phyloP scores from a whole-genome alignment of 1,140 invertebrate genomes.

The Cyphomyrmex costatus region DNA sequence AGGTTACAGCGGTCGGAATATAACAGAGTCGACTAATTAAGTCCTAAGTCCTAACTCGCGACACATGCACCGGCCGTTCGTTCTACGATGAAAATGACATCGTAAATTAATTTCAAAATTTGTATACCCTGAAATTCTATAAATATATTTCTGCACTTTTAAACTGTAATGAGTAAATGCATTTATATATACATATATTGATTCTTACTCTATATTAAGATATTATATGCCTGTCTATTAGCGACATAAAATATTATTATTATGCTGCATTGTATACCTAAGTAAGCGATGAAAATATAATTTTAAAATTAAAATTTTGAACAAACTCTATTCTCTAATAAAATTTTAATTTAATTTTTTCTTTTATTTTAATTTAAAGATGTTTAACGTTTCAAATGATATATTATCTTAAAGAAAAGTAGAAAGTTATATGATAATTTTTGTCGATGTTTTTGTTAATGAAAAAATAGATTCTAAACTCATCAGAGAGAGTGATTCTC shows the following conservation, averaged over 20 bases:
- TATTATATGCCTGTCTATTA: neutral
- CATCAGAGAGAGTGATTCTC: neutral
- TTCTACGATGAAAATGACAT: neutral
- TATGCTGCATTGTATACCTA: neutral
- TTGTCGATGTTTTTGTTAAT: neutral
- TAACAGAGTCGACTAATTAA: constrained; percentile 11
- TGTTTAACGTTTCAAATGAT: neutral
- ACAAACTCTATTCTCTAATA: neutral
- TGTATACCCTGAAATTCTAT: neutral
- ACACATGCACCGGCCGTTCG: constrained; percentile 1
- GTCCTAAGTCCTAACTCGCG: neutral
- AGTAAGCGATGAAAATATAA: neutral
- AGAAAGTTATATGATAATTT: neutral
- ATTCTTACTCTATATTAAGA: neutral
- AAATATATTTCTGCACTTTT: neutral
- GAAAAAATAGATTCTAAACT: neutral
- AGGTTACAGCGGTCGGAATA: constrained; percentile 3
- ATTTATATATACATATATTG: neutral
- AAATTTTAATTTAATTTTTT: neutral
- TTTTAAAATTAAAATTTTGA: neutral
- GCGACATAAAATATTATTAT: neutral
- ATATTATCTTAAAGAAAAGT: constrained; percentile 3
- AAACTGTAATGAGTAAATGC: neutral
- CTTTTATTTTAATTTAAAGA: neutral
- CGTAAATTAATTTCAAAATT: constrained; percentile 31